Percentiles rank a stretch among this genome's conserved stretches.
These are phyloP conservation scores for Sminthurides bifidus DNA, from an alignment of 1,140 invertebrate species.

Conservation along the genomic window DNA sequence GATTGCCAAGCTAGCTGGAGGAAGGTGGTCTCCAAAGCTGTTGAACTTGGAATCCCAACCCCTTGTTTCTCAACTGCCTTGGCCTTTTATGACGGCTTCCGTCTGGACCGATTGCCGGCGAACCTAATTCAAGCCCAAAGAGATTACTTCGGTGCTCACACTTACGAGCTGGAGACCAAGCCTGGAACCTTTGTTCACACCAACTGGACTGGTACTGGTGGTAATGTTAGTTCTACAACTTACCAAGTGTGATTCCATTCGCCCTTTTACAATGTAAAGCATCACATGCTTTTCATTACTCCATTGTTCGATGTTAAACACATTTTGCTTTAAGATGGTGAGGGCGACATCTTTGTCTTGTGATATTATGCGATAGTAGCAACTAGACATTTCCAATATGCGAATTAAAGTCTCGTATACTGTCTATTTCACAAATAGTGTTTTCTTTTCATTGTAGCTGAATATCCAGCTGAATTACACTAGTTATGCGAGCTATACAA, in stretches of 20 bases:
- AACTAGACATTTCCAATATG: too few species aligned
- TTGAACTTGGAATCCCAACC: slow-evolving; percentile 71
- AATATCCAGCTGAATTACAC: too few species aligned
- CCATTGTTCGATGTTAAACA: too few species aligned
- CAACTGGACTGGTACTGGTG: slow-evolving; percentile 98
- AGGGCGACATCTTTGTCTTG: too few species aligned
- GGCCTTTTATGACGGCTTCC: slow-evolving; percentile 94
- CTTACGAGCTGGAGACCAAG: slow-evolving; percentile 76
- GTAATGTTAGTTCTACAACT: slow-evolving; percentile 88
- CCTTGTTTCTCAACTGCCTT: slow-evolving; percentile 86
- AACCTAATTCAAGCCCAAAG: slow-evolving; percentile 91
- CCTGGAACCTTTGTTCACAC: slow-evolving; percentile 91
- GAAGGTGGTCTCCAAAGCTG: slow-evolving; percentile 45
- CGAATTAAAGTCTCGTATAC: too few species aligned
- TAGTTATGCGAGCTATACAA: too few species aligned
- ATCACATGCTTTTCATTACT: not conserved
- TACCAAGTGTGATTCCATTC: slow-evolving; percentile 62
- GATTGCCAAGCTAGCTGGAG: slow-evolving; percentile 63
- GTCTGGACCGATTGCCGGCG: slow-evolving; percentile 66
- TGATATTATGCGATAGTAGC: too few species aligned
- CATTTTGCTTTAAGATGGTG: too few species aligned
- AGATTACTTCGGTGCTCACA: slow-evolving; percentile 98
- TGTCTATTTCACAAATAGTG: too few species aligned
- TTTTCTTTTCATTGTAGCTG: too few species aligned
- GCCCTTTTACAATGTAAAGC: too few species aligned